phyloP scores from a whole-genome alignment of 1,140 invertebrate species.

The Drosophila setifemur region DNA sequence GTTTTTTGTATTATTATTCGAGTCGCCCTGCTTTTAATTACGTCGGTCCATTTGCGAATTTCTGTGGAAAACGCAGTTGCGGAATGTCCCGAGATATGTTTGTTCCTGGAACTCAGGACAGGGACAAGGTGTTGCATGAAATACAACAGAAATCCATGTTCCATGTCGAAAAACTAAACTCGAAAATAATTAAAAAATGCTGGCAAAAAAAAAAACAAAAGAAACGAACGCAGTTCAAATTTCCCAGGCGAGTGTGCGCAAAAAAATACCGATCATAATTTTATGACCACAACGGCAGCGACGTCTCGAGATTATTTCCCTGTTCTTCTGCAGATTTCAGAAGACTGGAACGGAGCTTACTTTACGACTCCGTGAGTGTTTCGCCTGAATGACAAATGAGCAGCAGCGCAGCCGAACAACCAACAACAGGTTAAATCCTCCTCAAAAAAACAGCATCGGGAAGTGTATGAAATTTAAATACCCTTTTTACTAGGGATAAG shows the following conservation, averaged over 20 bases:
- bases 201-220: slow-evolving; percentile 57
- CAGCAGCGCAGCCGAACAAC: slow-evolving; percentile 36
- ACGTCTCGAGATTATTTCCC: slow-evolving; percentile 25
- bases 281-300: slow-evolving; percentile 49
- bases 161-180: slow-evolving; percentile 67
- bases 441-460: neutral
- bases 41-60: slow-evolving; percentile 26
- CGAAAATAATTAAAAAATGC: slow-evolving; percentile 65
- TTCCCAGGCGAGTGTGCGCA: slow-evolving; percentile 48
- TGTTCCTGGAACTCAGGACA: slow-evolving; percentile 31
- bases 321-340: slow-evolving; percentile 13
- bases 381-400: slow-evolving; percentile 80
- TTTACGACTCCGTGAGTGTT: slow-evolving; percentile 62
- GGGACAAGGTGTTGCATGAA: slow-evolving; percentile 74
- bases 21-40: slow-evolving; percentile 12
- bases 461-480: neutral
- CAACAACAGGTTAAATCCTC: slow-evolving; percentile 55
- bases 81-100: slow-evolving; percentile 58
- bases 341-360: slow-evolving; percentile 44
- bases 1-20: slow-evolving; percentile 4
- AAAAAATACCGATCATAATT: slow-evolving; percentile 75
- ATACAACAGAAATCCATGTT: slow-evolving; percentile 68
- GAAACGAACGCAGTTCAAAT: slow-evolving; percentile 63
- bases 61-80: slow-evolving; percentile 14
- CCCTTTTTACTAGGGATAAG: neutral